Evolutionary conservation across 2,888 invertebrate species (phyloP), one percentile per base, ranked within the genome.

Genomic region (Falcaria lacertinaria): DNA sequence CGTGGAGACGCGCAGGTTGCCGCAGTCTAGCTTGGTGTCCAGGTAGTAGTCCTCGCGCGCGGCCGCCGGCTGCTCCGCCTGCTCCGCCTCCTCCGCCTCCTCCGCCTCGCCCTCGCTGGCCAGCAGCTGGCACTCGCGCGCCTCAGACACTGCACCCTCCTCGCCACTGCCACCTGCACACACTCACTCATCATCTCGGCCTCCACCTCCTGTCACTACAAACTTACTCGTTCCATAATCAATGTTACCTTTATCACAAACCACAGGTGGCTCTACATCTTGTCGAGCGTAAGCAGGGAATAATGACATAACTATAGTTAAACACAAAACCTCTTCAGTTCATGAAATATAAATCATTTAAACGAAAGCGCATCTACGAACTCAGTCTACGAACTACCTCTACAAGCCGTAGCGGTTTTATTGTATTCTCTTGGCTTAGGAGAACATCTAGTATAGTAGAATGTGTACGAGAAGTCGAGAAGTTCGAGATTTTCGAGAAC

Each of bases 1-100:
- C 0, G 92, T 94, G 28, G 89, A 78, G 1, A 94, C 90, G 1
- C 79, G 80, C 35, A 91, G 77, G 69, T 93, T 93, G 39, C 90
- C 91, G 39, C 72, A 80, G 34, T 92, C 92, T 38, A 88, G 72
- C 36, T 77, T 82, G 54, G 86, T 90, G 59, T 94, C 94, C 37
- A 90, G 69, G 57, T 92, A 93, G 68, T 88, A 94, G 48, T 91
- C 89, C 11, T 52, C 63, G 78, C 33, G 44, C 33, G 44, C 25
- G 35, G 43, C 43, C 34, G 42, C 15, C 4, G 44, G 36, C 34
- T n/a, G n/a, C 14, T 36, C 19, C 33, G 42, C 37, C 19, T 33
- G 28, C 33, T 44, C 34, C 22, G 36, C 33, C 15, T 38, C 19
- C 2, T 16, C 15, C 15, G 42, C 44, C 8, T 34, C 42, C 28